Evolutionary conservation across 2,113 vertebrate species (phyloP).

Genomic region (Lathamus discolor): DNA sequence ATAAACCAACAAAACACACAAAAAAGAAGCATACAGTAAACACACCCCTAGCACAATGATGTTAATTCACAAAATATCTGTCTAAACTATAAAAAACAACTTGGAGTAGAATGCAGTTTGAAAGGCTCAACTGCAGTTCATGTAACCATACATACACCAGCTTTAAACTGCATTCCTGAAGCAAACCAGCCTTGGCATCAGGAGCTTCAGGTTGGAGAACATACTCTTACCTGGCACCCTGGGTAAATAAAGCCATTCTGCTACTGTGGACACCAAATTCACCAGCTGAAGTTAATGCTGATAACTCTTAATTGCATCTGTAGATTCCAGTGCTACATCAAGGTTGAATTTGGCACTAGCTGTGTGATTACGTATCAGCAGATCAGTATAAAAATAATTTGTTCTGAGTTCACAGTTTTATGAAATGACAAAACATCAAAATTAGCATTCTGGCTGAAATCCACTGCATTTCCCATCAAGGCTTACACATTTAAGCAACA

Average conservation of each 20-base stretch:
- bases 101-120: not conserved
- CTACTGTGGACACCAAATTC: not conserved
- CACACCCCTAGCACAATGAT: not conserved
- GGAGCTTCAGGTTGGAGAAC: not conserved
- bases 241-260: not conserved
- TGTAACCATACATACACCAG: not conserved
- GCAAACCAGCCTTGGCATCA: not conserved
- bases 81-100: not conserved
- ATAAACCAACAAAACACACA: not conserved
- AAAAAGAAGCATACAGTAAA: not conserved
- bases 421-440: constrained; percentile 58
- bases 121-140: not conserved
- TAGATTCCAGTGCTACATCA: not conserved
- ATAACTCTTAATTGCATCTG: not conserved
- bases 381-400: constrained; percentile 53
- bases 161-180: not conserved
- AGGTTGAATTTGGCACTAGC: not conserved
- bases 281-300: not conserved
- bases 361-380: not conserved
- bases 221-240: not conserved
- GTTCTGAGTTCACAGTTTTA: constrained; percentile 46
- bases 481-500: constrained; percentile 65
- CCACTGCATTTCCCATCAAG: constrained; percentile 74
- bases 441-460: constrained; percentile 73
- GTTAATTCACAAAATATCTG: not conserved